Percentiles rank a stretch among this genome's conserved stretches.
Evolutionary conservation across 53 echinoderm and acorn worm species (phyloP).

Genomic region (Paracentrotus lividus): DNA sequence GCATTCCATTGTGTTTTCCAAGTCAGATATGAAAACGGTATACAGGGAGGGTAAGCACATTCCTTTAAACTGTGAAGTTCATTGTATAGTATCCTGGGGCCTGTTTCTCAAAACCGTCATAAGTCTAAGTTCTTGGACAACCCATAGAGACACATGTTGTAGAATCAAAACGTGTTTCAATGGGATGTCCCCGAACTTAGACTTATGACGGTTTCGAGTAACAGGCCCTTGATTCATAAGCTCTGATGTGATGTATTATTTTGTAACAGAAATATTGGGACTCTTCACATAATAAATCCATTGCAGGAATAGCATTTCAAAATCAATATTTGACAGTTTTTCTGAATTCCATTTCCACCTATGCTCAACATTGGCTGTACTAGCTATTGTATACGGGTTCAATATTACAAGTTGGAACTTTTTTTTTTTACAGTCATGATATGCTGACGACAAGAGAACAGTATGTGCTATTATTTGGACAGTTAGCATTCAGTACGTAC

Average conservation of each 20-base stretch:
- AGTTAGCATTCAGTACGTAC: not conserved
- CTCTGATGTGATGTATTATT: not conserved
- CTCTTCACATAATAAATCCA: not conserved
- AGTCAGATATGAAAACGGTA: not conserved
- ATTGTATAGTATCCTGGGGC: not conserved
- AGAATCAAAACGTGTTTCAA: no score
- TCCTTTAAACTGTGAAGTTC: not conserved
- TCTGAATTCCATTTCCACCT: no score
- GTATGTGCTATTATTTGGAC: not conserved
- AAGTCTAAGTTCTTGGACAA: no score
- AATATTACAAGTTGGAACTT: not conserved
- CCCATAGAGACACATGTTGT: no score
- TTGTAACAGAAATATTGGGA: not conserved
- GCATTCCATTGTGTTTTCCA: constrained; percentile 43
- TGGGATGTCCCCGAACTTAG: no score
- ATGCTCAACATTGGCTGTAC: no score
- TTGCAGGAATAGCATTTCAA: no score
- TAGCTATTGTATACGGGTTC: not conserved
- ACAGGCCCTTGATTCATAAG: not conserved
- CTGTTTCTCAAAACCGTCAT: no score
- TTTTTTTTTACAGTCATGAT: not conserved
- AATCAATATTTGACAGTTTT: no score
- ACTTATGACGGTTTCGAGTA: no score
- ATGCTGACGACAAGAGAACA: not conserved
- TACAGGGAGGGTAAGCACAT: constrained; percentile 29